A percentile compares a stretch with the other conserved stretches of the same genome.
phyloP scores from a whole-genome alignment of 2,888 invertebrate species.

The Parnassius smintheus region DNA sequence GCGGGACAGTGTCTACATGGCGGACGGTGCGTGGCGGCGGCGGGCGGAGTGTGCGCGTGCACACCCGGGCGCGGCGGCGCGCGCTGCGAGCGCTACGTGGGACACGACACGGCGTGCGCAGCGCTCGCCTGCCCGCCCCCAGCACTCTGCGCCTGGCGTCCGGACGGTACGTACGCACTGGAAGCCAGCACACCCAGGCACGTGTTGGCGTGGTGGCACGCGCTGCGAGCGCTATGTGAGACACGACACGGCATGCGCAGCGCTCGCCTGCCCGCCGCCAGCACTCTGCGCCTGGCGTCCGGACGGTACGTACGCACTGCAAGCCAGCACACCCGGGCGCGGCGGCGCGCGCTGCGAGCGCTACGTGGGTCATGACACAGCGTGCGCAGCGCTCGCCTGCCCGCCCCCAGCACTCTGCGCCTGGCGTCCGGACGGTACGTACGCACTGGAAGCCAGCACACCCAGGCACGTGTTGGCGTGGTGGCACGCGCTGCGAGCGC shows the following conservation, averaged over 20 bases:
- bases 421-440: no score
- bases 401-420: no score
- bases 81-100: slow-evolving; percentile 85
- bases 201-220: slow-evolving; percentile 89
- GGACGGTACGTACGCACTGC: slow-evolving; percentile 36
- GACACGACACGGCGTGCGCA: slow-evolving; percentile 83
- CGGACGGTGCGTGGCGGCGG: slow-evolving; percentile 40
- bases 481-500: slow-evolving; percentile 87
- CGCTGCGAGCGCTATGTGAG: slow-evolving; percentile 85
- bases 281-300: slow-evolving; percentile 59
- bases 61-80: slow-evolving; percentile 91
- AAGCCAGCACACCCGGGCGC: no score
- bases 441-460: background rate
- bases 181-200: slow-evolving; percentile 55
- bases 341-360: no score
- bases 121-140: slow-evolving; percentile 74
- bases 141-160: slow-evolving; percentile 58
- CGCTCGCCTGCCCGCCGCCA: slow-evolving; percentile 74
- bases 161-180: slow-evolving; percentile 39
- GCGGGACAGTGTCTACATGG: slow-evolving; percentile 38
- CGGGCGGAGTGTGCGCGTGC: slow-evolving; percentile 81
- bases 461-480: slow-evolving; percentile 71
- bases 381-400: no score
- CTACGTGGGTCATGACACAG: background rate
- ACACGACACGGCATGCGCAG: slow-evolving; percentile 82